phyloP scores from a whole-genome alignment of 1,140 invertebrate species.

The Cydia splendana region DNA sequence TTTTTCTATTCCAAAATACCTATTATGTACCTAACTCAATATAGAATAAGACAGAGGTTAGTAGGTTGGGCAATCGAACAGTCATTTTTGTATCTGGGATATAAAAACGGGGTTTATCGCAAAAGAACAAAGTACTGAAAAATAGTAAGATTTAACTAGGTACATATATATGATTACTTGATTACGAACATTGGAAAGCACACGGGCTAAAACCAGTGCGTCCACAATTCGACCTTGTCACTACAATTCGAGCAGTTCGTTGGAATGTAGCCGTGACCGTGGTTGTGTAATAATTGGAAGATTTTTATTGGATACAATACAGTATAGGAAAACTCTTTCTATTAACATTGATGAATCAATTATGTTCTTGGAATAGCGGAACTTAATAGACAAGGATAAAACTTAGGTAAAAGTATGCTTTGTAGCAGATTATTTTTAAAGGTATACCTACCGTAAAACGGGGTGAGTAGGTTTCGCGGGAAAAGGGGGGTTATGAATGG shows the following conservation, averaged over 20 bases:
- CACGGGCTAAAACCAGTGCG: conserved; percentile 26
- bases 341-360: background rate
- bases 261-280: conserved; percentile 60
- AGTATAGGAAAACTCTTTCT: background rate
- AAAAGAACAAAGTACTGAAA: background rate
- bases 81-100: background rate
- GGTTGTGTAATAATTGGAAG: conserved; percentile 45
- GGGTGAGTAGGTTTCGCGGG: too few relatives aligned
- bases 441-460: too few relatives aligned
- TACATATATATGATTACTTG: background rate
- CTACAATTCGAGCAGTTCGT: conserved; percentile 50
- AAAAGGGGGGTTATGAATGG: too few relatives aligned
- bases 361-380: too few relatives aligned
- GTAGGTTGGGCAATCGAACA: too few relatives aligned
- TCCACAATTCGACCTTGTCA: conserved; percentile 48
- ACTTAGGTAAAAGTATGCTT: too few relatives aligned
- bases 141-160: background rate
- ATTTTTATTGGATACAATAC: conserved; percentile 33
- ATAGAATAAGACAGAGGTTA: too few relatives aligned
- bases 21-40: too few relatives aligned
- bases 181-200: background rate
- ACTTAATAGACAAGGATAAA: too few relatives aligned
- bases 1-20: too few relatives aligned
- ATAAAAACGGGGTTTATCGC: background rate
- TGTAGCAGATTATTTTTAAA: too few relatives aligned